Conservation (phyloP, 2,888 invertebrate genomes). For the Microctonus hyperodae region DNA sequence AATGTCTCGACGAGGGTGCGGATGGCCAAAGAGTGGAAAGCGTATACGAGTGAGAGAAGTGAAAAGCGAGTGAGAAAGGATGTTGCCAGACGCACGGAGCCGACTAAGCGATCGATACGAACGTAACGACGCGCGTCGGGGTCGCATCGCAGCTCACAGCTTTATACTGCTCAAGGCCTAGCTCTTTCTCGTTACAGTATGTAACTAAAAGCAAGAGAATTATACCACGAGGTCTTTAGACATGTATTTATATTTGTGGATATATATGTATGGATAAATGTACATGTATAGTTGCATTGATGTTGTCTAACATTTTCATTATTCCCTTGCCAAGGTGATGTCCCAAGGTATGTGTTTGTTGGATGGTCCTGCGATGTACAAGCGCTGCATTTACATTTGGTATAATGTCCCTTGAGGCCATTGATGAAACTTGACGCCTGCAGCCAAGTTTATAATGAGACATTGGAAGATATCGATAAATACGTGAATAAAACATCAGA, state of each 20-base stretch:
- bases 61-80: conserved; percentile 28
- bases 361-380: background rate
- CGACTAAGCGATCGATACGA: conserved; percentile 28
- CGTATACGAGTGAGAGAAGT: conserved; percentile 3
- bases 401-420: conserved; percentile 3
- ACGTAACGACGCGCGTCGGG: conserved; percentile 34
- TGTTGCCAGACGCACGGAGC: conserved; percentile 33
- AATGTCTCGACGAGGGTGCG: conserved; percentile 4
- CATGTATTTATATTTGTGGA: too few species aligned
- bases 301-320: background rate
- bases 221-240: background rate
- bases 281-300: too few species aligned
- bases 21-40: background rate
- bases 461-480: background rate
- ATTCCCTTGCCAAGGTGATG: background rate
- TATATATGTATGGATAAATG: too few species aligned
- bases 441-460: background rate
- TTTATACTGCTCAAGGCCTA: conserved; percentile 23
- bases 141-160: conserved; percentile 1
- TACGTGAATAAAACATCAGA: background rate
- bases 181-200: background rate
- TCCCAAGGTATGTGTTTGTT: background rate
- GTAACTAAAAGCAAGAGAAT: background rate
- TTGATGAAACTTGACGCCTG: background rate
- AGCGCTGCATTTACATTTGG: conserved; percentile 4